Percentiles rank a stretch among this genome's conserved stretches.
phyloP scores from a whole-genome alignment of 1,140 invertebrate genomes.

The Dreissena rostriformis region DNA sequence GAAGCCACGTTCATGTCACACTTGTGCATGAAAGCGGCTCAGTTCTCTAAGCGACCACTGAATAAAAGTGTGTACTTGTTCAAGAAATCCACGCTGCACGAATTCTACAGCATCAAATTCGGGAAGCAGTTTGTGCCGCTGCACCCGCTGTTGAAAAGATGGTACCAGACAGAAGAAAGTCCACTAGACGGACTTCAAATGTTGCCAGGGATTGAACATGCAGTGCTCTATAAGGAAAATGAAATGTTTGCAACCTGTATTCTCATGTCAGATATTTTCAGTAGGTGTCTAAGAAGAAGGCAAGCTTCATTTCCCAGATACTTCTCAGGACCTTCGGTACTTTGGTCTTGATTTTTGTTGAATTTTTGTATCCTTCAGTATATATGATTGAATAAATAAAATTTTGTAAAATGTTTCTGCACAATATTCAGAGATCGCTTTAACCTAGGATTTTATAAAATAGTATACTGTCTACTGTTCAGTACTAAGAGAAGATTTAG shows the following conservation, averaged over 20 bases:
- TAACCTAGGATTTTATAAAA: too few relatives aligned
- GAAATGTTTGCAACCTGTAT: background rate
- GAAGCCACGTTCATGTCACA: background rate
- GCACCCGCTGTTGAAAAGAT: background rate
- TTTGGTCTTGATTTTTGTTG: too few relatives aligned
- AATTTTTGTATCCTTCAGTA: too few relatives aligned
- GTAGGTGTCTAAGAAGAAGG: background rate
- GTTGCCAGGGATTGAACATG: background rate
- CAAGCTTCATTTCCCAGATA: too few relatives aligned
- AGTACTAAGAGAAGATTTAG: too few relatives aligned
- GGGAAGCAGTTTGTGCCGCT: background rate
- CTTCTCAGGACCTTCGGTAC: too few relatives aligned
- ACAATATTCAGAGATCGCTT: too few relatives aligned
- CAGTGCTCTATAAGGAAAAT: background rate
- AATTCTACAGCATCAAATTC: background rate
- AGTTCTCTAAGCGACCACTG: background rate
- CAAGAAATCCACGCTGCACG: background rate
- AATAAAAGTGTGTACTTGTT: background rate
- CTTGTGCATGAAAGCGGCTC: background rate
- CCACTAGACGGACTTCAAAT: background rate
- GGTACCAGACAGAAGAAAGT: background rate
- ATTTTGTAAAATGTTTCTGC: too few relatives aligned
- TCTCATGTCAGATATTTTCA: background rate
- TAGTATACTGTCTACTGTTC: too few relatives aligned
- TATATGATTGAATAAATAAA: too few relatives aligned